Conservation (phyloP, 92 coral and sea anemone genomes). For the Montipora capitata region DNA sequence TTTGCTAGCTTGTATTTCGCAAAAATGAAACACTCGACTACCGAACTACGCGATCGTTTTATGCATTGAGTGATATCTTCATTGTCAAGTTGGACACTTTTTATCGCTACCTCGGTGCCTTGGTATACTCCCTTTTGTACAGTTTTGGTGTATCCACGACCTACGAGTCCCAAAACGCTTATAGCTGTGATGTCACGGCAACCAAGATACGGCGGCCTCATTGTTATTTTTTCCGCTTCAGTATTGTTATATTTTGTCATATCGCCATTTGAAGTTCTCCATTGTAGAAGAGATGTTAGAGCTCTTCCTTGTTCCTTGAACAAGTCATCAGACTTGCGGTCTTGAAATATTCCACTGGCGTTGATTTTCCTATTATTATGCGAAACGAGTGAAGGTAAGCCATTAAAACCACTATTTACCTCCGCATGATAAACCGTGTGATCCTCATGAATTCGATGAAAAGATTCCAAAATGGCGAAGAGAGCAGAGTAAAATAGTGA, state of each 20-base stretch:
- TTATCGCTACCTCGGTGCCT: slow-evolving; percentile 82
- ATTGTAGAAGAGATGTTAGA: slow-evolving; percentile 24
- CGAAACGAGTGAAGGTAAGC: slow-evolving; percentile 26
- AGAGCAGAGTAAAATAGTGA: slow-evolving; percentile 55
- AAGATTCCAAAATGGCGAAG: slow-evolving; percentile 56
- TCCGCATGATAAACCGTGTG: neutral
- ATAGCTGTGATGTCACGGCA: slow-evolving; percentile 84
- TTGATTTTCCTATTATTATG: neutral
- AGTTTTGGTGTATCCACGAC: slow-evolving; percentile 91
- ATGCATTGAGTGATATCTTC: slow-evolving; percentile 87
- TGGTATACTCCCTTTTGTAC: slow-evolving; percentile 82
- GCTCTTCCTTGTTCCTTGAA: slow-evolving; percentile 35
- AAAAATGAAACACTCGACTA: slow-evolving; percentile 84
- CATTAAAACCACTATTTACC: slow-evolving; percentile 26
- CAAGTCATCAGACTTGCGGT: neutral
- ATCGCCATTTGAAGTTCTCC: slow-evolving; percentile 5
- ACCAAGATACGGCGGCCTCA: slow-evolving; percentile 36
- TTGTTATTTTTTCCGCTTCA: neutral
- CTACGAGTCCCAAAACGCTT: slow-evolving; percentile 66
- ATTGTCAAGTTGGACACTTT: slow-evolving; percentile 78
- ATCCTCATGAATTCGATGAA: slow-evolving; percentile 46
- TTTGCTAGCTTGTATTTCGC: slow-evolving; percentile 93
- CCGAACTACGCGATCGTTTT: slow-evolving; percentile 40
- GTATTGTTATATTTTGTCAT: neutral
- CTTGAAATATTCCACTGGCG: neutral